These are phyloP conservation scores for Lymantria dispar DNA, from an alignment of 2,888 invertebrate genomes.

Conservation along the genomic window DNA sequence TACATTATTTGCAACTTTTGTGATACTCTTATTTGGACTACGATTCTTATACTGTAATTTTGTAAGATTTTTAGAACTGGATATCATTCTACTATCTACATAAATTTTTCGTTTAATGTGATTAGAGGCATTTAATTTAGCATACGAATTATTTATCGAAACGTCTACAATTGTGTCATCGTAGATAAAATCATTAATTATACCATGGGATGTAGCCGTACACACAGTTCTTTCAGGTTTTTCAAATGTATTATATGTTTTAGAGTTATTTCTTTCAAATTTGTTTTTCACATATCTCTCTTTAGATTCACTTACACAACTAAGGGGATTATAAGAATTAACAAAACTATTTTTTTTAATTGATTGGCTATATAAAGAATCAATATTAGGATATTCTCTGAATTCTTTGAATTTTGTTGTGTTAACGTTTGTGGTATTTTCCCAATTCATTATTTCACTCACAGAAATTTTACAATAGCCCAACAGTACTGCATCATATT, in stretches of 20 bases:
- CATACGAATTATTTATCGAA: neutral
- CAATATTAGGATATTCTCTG: slow-evolving; percentile 5
- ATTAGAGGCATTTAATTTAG: neutral
- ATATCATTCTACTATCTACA: neutral
- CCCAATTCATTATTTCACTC: slow-evolving; percentile 31
- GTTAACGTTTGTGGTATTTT: slow-evolving; percentile 10
- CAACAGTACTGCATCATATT: slow-evolving; percentile 2
- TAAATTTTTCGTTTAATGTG: neutral
- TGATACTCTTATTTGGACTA: slow-evolving; percentile 6
- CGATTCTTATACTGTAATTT: slow-evolving; percentile 6
- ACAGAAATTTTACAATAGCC: slow-evolving; percentile 33
- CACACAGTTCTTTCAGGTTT: neutral
- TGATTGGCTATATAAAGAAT: slow-evolving; percentile 9
- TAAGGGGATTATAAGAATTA: slow-evolving; percentile 15
- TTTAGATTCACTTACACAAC: slow-evolving; percentile 6
- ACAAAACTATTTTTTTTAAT: slow-evolving; percentile 12
- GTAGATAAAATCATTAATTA: neutral
- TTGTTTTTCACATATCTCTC: slow-evolving; percentile 6
- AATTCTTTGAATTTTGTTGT: neutral
- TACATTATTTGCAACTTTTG: slow-evolving; percentile 2
- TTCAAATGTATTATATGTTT: slow-evolving; percentile 12
- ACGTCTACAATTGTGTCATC: neutral
- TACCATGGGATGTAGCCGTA: neutral
- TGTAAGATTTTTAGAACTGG: neutral
- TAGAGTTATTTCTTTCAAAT: slow-evolving; percentile 11